Conservation (phyloP, 1,140 invertebrate species). For the Drosophila ogumai region DNA sequence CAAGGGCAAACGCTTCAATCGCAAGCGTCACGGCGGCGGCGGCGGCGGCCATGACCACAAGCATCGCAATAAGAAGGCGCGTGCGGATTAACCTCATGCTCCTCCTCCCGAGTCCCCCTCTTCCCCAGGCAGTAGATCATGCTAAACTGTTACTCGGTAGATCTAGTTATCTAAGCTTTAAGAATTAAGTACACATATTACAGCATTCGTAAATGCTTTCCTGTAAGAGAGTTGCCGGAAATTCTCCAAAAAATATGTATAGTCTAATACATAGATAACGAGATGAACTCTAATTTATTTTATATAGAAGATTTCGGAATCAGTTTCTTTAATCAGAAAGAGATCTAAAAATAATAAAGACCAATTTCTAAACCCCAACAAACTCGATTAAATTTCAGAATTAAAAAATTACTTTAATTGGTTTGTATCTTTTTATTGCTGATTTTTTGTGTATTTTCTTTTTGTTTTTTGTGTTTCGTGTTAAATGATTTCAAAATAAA, state of each 20-base stretch:
- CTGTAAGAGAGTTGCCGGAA: constrained; percentile 22
- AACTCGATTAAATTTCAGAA: neutral
- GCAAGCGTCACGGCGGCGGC: constrained; percentile 80
- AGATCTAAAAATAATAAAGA: constrained; percentile 52
- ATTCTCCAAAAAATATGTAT: constrained; percentile 53
- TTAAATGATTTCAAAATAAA: constrained; percentile 56
- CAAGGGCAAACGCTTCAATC: constrained; percentile 77
- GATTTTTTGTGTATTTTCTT: constrained; percentile 59
- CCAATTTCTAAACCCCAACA: constrained; percentile 39
- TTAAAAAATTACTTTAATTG: constrained; percentile 19
- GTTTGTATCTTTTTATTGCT: constrained; percentile 56
- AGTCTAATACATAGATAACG: constrained; percentile 56
- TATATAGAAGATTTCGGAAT: constrained; percentile 41
- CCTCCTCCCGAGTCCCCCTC: constrained; percentile 24
- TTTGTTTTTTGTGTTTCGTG: constrained; percentile 43
- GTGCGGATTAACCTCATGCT: constrained; percentile 40
- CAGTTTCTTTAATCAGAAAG: constrained; percentile 40
- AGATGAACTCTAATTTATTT: constrained; percentile 67
- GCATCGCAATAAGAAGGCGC: constrained; percentile 58
- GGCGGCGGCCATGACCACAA: constrained; percentile 64
- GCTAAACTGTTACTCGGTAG: constrained; percentile 43
- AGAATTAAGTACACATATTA: constrained; percentile 36
- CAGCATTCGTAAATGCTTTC: constrained; percentile 10
- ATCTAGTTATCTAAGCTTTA: constrained; percentile 48
- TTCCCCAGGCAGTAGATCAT: constrained; percentile 23